Evolutionary conservation across 1,140 invertebrate species (phyloP), one percentile per base, ranked within the genome.

Genomic region (Melanaphis sacchari): DNA sequence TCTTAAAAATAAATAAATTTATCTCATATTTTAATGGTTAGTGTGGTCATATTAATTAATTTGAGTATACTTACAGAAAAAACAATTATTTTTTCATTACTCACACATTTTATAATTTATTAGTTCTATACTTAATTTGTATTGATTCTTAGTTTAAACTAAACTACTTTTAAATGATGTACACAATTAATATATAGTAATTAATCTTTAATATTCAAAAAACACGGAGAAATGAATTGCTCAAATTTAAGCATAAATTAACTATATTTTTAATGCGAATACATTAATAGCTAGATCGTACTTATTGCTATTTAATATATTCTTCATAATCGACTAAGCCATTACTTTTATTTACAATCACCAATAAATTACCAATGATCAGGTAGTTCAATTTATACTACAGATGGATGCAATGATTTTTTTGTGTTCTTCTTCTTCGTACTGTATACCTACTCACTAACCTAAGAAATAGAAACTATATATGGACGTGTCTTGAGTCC

Each of bases 401-500:
- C 84, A 0, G 24, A 52, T 52, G 22, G 52, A 38, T 52, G 46
- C 8, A 21, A 22, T 89, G 15, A 49, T 87, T 89, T 26, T 24
- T 38, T 22, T n/a, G 43, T 49, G 7, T 88, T 6, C 43, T 49
- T 15, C 46, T 52, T 89, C 9, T 24, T 11, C 2, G 6, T 36
- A 7, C 22, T 88, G 9, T n/a, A 31, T 18, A 41, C 21, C 8
- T 18, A 41, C 21, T 3, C 18, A 88, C 8, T 40, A 24, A n/a
- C 54, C n/a, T 49, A 38, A 52, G 8, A 89, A 52, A 52, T 52
- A 89, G 24, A 2, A 52, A 52, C n/a, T 52, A 52, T 52, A 26
- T 40, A 38, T 54, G 87, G 22, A 76, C 54, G 90, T 91, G 38
- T 91, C 54, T 40, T 9, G 90, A 82, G 41, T 92, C n/a, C 43